Evolutionary conservation across 2,797 vertebrate species (phyloP).

Genomic region (Melanotaenia trifasciata): DNA sequence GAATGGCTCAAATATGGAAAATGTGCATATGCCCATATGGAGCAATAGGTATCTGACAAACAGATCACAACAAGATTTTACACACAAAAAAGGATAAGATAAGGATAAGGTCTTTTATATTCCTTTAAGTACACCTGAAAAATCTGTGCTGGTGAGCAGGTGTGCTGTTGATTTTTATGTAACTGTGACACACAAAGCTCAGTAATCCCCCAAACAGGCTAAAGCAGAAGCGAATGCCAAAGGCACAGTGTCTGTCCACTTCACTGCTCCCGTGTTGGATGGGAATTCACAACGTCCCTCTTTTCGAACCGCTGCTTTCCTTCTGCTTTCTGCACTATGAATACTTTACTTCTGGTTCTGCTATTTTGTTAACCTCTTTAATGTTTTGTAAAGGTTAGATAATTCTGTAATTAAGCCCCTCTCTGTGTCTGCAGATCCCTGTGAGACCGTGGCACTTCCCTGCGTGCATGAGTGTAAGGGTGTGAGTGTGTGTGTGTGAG

Average conservation of each 20-base stretch:
- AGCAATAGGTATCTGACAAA: conserved; percentile 17
- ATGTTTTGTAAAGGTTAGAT: conserved; percentile 53
- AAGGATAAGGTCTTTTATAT: neutral
- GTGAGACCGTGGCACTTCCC: conserved; percentile 70
- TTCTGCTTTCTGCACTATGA: conserved; percentile 21
- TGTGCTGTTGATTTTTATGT: conserved; percentile 48
- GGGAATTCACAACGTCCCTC: conserved; percentile 36
- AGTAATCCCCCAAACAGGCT: conserved; percentile 63
- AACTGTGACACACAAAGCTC: conserved; percentile 62
- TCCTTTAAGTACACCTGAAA: neutral
- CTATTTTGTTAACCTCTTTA: conserved; percentile 45
- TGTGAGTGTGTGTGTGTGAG: conserved; percentile 72
- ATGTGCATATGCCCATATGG: conserved; percentile 22
- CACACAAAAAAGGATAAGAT: neutral
- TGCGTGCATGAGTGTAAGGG: conserved; percentile 76
- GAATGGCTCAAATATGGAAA: conserved; percentile 27
- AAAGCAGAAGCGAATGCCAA: conserved; percentile 53
- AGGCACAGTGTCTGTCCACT: conserved; percentile 60
- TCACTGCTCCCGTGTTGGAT: conserved; percentile 43
- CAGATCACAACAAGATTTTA: neutral
- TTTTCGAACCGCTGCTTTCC: conserved; percentile 22
- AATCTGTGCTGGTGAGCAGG: conserved; percentile 34
- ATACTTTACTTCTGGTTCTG: conserved; percentile 34
- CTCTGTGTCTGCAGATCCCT: conserved; percentile 73
- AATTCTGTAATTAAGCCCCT: conserved; percentile 53